These are phyloP conservation scores for Vandiemenella viatica DNA, from an alignment of 2,888 invertebrate genomes.

Conservation along the genomic window DNA sequence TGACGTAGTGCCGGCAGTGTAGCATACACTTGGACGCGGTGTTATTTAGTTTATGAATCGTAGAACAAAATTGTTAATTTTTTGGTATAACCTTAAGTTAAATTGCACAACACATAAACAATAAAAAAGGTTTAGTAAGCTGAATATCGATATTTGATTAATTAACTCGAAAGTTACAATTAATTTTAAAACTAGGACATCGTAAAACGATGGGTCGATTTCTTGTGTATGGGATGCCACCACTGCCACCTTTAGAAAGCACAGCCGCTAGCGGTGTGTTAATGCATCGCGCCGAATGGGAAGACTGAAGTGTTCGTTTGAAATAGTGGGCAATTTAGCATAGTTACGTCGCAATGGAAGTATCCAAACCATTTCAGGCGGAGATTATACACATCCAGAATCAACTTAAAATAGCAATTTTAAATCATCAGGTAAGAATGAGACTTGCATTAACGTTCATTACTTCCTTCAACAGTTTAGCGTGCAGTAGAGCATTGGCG, in stretches of 20 bases:
- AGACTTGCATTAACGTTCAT: background rate
- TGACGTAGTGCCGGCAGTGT: background rate
- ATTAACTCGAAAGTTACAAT: background rate
- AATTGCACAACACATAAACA: too few relatives aligned
- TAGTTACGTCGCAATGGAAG: constrained; percentile 2
- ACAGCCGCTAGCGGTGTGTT: background rate
- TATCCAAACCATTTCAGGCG: constrained; percentile 35
- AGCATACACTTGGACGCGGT: too few relatives aligned
- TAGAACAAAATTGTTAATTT: too few relatives aligned
- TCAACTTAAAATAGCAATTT: constrained; percentile 44
- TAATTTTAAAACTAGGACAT: background rate
- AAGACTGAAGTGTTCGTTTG: background rate
- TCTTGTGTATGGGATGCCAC: background rate
- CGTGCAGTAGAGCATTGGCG: constrained; percentile 3
- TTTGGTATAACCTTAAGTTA: too few relatives aligned
- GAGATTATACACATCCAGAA: constrained; percentile 43
- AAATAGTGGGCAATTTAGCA: background rate
- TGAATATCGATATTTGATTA: too few relatives aligned
- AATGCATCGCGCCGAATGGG: background rate
- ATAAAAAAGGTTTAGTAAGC: too few relatives aligned
- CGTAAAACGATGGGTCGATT: background rate
- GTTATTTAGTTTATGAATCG: too few relatives aligned
- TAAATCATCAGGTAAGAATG: constrained; percentile 44
- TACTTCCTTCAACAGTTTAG: background rate
- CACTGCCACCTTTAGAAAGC: background rate